phyloP scores from a whole-genome alignment of 1,140 invertebrate species.

The Drosophila subpulchrella region DNA sequence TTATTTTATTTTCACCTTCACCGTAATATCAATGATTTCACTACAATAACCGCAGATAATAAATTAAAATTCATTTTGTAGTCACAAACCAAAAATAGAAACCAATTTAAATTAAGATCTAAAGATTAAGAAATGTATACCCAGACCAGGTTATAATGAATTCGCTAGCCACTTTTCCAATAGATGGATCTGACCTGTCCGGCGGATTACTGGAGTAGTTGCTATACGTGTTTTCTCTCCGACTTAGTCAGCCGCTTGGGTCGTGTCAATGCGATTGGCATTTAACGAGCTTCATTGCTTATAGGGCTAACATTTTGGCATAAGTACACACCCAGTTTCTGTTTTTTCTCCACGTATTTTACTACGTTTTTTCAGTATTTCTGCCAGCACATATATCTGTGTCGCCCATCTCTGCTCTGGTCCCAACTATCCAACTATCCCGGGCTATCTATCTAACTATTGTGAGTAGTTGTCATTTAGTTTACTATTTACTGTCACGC shows the following conservation, averaged over 20 bases:
- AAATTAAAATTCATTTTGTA: too few relatives aligned
- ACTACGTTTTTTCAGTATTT: constrained; percentile 19
- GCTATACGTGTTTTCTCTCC: constrained; percentile 19
- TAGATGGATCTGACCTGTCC: constrained; percentile 43
- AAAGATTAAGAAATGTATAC: too few relatives aligned
- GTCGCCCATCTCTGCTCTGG: constrained; percentile 51
- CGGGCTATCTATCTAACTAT: constrained; percentile 71
- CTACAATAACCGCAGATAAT: too few relatives aligned
- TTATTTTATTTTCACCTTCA: neutral
- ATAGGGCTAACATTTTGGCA: constrained; percentile 78
- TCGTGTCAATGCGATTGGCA: constrained; percentile 78
- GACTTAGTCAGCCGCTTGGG: constrained; percentile 69
- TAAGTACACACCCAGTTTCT: constrained; percentile 71
- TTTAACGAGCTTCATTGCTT: constrained; percentile 71
- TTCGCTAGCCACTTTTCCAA: constrained; percentile 15
- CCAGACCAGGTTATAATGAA: too few relatives aligned
- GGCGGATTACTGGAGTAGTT: constrained; percentile 23
- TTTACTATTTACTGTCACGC: constrained; percentile 81
- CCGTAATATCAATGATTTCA: too few relatives aligned
- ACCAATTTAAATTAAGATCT: too few relatives aligned
- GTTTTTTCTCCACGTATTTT: constrained; percentile 18
- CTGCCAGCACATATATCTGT: constrained; percentile 54
- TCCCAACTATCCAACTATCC: constrained; percentile 54
- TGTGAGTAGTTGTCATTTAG: constrained; percentile 80
- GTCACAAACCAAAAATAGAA: too few relatives aligned